Evolutionary conservation across 2,113 vertebrate genomes (phyloP), one percentile per base, ranked within the genome.

Genomic region (Lophochroa leadbeateri): DNA sequence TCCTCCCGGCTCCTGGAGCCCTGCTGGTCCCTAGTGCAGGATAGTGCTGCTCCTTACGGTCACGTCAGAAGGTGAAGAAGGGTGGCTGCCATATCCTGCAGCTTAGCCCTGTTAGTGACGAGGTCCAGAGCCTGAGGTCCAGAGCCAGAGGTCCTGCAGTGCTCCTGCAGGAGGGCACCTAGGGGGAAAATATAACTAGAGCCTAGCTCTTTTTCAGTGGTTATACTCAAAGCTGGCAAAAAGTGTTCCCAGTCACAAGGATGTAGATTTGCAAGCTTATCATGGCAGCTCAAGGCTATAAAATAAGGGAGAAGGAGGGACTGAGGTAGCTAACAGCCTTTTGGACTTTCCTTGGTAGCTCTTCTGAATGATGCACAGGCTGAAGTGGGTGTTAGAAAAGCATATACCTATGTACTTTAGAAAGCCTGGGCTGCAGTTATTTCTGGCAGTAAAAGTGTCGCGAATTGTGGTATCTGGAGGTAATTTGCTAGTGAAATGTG

Each of bases 41-140:
- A 16, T 20, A 27, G 20, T 14, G n/a, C 44, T 41, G 10, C 17
- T 83, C 39, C 29, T 60, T 17, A 17, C 7, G 6, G 1, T 24
- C 21, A 19, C 9, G 9, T 55, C 35, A 67, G 47, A 35, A 57
- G 10, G 20, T 29, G 43, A 79, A 63, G 43, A 79, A 63, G 13
- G 2, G 35, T 31, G 50, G 35, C 39, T 81, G 46, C 28, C 60
- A 33, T 13, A n/a, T 77, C 31, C 70, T 63, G 28, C 35, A 63
- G 3, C 11, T 63, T 47, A 41, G 2, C 9, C 60, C 29, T 31
- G 7, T 28, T 15, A 46, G 3, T 0, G 1, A 6, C 5, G 23
- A 35, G 13, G 24, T 68, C 35, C 53, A 35, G 28, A 57, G 8
- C 8, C 11, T 33, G 7, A 46, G 13, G 9, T 11, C 57, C 52